Conservation (phyloP, 2,888 invertebrate genomes). For the Mythimna loreyi region DNA sequence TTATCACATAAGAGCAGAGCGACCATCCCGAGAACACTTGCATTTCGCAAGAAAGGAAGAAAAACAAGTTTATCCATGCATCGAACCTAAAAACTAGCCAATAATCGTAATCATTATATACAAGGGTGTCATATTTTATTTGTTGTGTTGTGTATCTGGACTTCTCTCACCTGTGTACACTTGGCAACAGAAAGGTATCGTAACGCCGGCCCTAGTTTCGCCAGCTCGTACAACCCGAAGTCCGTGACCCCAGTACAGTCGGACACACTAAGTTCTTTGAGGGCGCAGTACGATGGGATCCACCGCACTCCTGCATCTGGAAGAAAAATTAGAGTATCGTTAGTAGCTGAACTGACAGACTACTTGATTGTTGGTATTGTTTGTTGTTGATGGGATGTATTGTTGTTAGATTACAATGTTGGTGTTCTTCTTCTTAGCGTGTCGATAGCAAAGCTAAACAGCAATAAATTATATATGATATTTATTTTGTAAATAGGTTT, state of each 20-base stretch:
- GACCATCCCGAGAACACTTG: too few species aligned
- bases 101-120: too few species aligned
- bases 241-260: constrained; percentile 97
- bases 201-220: constrained; percentile 96
- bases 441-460: too few species aligned
- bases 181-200: constrained; percentile 98
- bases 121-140: too few species aligned
- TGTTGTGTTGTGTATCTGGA: not conserved
- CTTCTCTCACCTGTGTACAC: constrained; percentile 93
- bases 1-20: too few species aligned
- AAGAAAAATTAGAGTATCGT: constrained; percentile 62
- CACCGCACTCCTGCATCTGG: constrained; percentile 97
- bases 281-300: constrained; percentile 96
- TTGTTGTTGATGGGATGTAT: not conserved
- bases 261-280: constrained; percentile 97
- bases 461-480: too few species aligned
- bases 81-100: too few species aligned
- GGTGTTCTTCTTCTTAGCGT: too few species aligned
- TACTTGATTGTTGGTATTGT: not conserved
- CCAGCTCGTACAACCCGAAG: constrained; percentile 97
- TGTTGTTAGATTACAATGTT: not conserved
- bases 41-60: too few species aligned
- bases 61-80: too few species aligned
- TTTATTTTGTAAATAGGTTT: too few species aligned
- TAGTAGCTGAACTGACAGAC: not conserved